Conservation (phyloP, 2,113 vertebrate species). For the Microcebus murinus region DNA sequence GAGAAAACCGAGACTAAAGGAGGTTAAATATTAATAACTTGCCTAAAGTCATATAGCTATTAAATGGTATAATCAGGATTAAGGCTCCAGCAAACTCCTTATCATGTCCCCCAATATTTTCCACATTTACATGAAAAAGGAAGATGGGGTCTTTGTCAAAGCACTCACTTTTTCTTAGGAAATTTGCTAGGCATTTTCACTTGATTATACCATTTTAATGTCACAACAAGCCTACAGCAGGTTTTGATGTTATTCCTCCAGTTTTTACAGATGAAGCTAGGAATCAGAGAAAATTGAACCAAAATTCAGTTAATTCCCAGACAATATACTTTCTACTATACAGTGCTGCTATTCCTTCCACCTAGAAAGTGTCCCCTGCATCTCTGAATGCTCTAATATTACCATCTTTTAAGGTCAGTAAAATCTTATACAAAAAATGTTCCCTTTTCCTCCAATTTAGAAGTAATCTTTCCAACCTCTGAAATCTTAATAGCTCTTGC, state of each 20-base stretch:
- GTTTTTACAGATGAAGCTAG: slow-evolving; percentile 46
- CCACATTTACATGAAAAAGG: not conserved
- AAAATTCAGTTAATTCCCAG: slow-evolving; percentile 9
- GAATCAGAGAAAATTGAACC: slow-evolving; percentile 23
- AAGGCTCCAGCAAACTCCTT: not conserved
- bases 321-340: not conserved
- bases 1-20: not conserved
- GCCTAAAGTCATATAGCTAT: not conserved
- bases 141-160: not conserved
- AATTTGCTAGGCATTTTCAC: not conserved
- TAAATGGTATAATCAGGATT: not conserved
- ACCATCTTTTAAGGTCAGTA: not conserved
- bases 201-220: not conserved
- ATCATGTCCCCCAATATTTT: not conserved
- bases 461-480: not conserved
- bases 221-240: not conserved
- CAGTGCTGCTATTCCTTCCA: not conserved
- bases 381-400: not conserved
- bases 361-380: not conserved
- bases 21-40: not conserved
- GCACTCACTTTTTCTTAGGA: not conserved
- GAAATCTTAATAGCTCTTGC: not conserved
- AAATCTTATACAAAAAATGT: not conserved
- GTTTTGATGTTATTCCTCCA: not conserved
- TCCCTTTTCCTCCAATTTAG: not conserved